These are phyloP conservation scores for Mechanitis mazaeus DNA, from an alignment of 2,888 invertebrate species.

Conservation along the genomic window DNA sequence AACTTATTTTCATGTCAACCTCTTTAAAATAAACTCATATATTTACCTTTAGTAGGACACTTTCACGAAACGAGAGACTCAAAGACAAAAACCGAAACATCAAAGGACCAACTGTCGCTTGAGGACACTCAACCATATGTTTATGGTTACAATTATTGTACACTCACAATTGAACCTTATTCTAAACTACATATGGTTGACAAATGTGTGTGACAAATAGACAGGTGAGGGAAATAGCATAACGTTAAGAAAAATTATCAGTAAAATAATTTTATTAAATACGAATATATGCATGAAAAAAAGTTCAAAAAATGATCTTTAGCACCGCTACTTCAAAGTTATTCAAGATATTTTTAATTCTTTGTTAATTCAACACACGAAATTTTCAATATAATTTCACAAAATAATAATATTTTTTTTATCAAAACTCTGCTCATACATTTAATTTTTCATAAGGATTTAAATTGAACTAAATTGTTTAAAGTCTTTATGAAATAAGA, in stretches of 20 bases:
- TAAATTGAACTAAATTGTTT: too few relatives aligned
- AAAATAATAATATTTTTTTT: too few relatives aligned
- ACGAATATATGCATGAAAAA: neutral
- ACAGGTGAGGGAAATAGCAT: neutral
- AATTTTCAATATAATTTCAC: too few relatives aligned
- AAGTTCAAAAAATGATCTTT: too few relatives aligned
- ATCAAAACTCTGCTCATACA: too few relatives aligned
- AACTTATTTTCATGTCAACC: neutral
- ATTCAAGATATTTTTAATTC: too few relatives aligned
- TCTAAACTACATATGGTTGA: neutral
- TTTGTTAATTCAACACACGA: too few relatives aligned
- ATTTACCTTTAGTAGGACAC: constrained; percentile 4
- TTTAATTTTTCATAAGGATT: too few relatives aligned
- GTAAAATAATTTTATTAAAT: constrained; percentile 2
- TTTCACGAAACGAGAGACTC: constrained; percentile 6
- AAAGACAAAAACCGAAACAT: constrained; percentile 4
- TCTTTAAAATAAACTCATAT: constrained; percentile 6
- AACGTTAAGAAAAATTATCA: neutral
- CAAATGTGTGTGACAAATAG: neutral
- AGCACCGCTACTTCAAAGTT: too few relatives aligned
- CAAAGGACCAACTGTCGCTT: constrained; percentile 7
- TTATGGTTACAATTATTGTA: neutral
- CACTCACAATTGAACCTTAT: neutral
- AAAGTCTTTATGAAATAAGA: too few relatives aligned
- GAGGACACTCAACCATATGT: constrained; percentile 5